phyloP scores from a whole-genome alignment of 2,113 vertebrate genomes.

The Anolis sagrei region DNA sequence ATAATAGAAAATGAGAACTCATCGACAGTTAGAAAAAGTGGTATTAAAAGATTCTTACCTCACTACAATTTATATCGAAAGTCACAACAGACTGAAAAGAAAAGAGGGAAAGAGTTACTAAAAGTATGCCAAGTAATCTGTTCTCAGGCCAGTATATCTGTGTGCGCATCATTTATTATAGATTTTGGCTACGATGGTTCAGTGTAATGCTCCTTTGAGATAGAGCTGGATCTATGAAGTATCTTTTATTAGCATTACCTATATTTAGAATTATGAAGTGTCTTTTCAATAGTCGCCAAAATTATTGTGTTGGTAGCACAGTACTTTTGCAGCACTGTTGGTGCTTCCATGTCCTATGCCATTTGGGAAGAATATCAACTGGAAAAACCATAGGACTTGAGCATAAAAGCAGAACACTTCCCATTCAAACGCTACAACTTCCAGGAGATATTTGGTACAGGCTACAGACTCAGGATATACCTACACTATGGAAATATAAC shows the following conservation, averaged over 20 bases:
- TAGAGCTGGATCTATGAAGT: not conserved
- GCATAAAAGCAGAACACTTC: not conserved
- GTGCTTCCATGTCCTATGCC: too few relatives aligned
- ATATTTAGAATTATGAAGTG: not conserved
- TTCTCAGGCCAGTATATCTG: not conserved
- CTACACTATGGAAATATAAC: too few relatives aligned
- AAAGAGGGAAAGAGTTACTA: not conserved
- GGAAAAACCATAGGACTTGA: not conserved
- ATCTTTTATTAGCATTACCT: not conserved
- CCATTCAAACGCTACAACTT: not conserved
- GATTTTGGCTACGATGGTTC: not conserved
- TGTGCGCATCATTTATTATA: not conserved
- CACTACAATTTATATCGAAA: constrained; percentile 9
- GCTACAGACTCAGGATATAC: not conserved
- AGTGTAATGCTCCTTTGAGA: not conserved
- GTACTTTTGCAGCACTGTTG: not conserved
- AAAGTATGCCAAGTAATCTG: not conserved
- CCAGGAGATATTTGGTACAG: not conserved
- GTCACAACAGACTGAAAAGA: constrained; percentile 12
- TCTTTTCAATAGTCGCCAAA: not conserved
- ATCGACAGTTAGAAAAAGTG: not conserved
- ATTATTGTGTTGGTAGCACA: not conserved
- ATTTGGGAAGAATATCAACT: not conserved
- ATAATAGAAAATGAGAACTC: not conserved
- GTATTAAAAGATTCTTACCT: constrained; percentile 10